Base-by-base conservation (phyloP, 1,140 invertebrate genomes). In the Phenacoccus solenopsis region DNA sequence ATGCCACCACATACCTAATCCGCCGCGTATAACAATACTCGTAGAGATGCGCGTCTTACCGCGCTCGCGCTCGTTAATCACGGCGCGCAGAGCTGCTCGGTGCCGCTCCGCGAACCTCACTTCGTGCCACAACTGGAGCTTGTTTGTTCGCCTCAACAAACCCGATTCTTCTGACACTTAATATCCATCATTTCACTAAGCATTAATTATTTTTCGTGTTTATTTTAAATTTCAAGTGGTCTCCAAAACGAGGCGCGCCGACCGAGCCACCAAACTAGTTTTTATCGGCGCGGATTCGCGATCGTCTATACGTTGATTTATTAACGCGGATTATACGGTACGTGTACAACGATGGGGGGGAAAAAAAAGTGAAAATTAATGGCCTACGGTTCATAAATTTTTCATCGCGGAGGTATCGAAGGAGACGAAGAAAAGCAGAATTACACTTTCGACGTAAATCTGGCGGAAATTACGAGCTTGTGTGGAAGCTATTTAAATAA, bases 1-100 rank as follows among this genome's bases (percentile, higher is more conserved):
- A 64, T 64, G 59, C 59, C 59, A 64, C 59, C 59, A 64, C 59
- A 64, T 64, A 64, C 59, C 59, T 64, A 64, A 64, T 64, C 59
- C 59, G 59, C 59, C 59, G 59, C 59, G n/a, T n/a, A 27, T 64
- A 64, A 64, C 59, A 64, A 64, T 64, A 64, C 59, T 64, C 59
- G 59, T 22, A 13, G 20, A 4, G 56, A 4, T 4, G 7, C 56
- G 30, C 30, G 30, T 59, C 56, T 7, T 20, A 59, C 20, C 59
- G 25, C 59, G 38, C 38, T 49, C 38, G 38, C 38, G 38, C 38
- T 49, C 38, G 38, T 49, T 49, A 49, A 49, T 49, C 38, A 49
- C 38, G n/a, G n/a, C n/a, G n/a, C n/a, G n/a, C n/a, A n/a, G n/a
- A n/a, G n/a, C n/a, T n/a, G n/a, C n/a, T n/a, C n/a, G n/a, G n/a